These are phyloP conservation scores for Anomalospiza imberbis DNA, from an alignment of 2,797 vertebrate species.

Conservation along the genomic window DNA sequence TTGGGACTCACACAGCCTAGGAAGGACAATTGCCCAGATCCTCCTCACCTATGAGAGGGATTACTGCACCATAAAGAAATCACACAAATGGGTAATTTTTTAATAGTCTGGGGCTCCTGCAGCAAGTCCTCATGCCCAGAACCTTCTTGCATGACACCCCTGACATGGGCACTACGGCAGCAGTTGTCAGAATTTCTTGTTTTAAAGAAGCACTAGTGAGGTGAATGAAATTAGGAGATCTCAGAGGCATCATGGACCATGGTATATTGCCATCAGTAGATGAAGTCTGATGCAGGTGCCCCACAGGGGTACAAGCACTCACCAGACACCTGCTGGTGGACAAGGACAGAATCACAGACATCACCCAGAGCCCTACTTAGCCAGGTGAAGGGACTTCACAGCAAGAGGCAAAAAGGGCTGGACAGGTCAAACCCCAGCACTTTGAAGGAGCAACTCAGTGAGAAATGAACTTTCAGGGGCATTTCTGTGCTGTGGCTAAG, in stretches of 20 bases:
- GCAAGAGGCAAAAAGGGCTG: not conserved
- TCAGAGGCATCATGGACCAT: not conserved
- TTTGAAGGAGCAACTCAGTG: not conserved
- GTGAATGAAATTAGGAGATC: not conserved
- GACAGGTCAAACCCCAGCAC: not conserved
- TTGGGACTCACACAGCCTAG: not conserved
- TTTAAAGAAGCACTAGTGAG: not conserved
- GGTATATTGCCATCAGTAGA: too few relatives aligned
- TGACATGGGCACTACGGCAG: accelerated
- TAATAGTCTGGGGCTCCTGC: not conserved
- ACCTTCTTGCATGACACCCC: not conserved
- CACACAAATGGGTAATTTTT: not conserved
- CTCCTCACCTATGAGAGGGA: not conserved
- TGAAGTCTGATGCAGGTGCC: not conserved
- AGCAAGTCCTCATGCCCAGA: not conserved
- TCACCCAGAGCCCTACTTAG: not conserved
- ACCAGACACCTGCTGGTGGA: not conserved
- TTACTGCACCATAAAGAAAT: not conserved
- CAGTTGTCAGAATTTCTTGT: not conserved
- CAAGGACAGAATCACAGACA: not conserved
- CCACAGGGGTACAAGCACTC: not conserved
- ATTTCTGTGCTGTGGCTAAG: not conserved
- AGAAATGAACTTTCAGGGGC: not conserved
- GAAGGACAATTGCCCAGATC: not conserved
- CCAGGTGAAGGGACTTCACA: not conserved